Base-by-base conservation (phyloP, 2,113 vertebrate species). In the Cephalopterus ornatus region DNA sequence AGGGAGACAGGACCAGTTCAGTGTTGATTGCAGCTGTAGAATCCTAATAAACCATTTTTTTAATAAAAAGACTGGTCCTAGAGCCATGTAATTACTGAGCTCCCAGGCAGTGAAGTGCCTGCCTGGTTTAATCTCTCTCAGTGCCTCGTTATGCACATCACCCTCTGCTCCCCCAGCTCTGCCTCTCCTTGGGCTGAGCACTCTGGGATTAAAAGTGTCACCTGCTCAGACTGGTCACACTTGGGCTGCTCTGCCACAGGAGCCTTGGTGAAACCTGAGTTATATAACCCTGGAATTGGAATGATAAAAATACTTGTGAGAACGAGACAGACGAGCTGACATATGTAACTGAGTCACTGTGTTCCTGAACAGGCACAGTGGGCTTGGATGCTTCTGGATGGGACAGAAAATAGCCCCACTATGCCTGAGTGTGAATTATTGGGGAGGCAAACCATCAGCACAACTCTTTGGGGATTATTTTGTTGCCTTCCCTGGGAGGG, bases 181-280 rank as follows among this genome's bases (percentile, higher is more conserved):
- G 33, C 53, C 63, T 68, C 56, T 44, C 52, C 14, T 15, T 6
- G 10, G 24, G 42, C 53, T 26, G 8, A 42, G 10, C 12, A 0
- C 2, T 24, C 8, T 9, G 7, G 35, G 53, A 44, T 39, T 55
- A 4, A 5, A 79, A 13, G 44, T 42, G 41, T 30, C 52, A 42
- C 20, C 78, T 33, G 55, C 52, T 19, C 76, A 21, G 63, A 2
- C 50, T 3, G 33, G 58, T 14, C 2, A 5, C 11, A 1, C 39
- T 8, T 1, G 55, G 42, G 50, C 50, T 50, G 4, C 1, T 0
- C 50, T 0, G 6, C 22, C 59, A 8, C 23, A 3, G 68, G 27
- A 42, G 44, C 66, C 27, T 30, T 30, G 50, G 2, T 49, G 58
- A 20, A 50, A 26, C 20, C 21, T 4, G 0, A 5, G 4, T 53